Conservation (phyloP, 2,113 vertebrate species). For the Caranx ignobilis region DNA sequence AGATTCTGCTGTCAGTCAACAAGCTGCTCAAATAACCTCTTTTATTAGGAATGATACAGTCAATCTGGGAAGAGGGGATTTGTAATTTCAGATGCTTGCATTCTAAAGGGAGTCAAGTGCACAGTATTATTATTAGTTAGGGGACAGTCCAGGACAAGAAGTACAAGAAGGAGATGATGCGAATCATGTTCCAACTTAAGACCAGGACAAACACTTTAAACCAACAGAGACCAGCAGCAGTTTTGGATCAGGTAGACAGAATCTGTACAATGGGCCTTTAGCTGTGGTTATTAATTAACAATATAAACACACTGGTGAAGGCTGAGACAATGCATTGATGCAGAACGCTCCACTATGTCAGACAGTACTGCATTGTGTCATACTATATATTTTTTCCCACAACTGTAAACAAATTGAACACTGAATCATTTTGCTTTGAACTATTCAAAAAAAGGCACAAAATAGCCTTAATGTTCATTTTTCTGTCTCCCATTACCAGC, state of each 20-base stretch:
- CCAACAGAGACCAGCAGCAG: too few relatives aligned
- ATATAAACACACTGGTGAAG: not conserved
- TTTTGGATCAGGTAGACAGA: not conserved
- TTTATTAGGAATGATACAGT: constrained; percentile 9
- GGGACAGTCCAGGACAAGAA: not conserved
- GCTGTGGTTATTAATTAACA: not conserved
- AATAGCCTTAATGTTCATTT: not conserved
- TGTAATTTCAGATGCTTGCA: not conserved
- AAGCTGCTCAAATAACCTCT: not conserved
- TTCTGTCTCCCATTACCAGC: not conserved
- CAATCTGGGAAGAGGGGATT: not conserved
- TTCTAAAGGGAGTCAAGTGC: not conserved
- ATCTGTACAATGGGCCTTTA: not conserved
- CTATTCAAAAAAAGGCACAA: not conserved
- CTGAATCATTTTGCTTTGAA: too few relatives aligned
- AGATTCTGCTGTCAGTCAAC: not conserved
- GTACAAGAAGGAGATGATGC: not conserved
- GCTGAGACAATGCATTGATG: too few relatives aligned
- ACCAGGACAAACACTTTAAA: not conserved
- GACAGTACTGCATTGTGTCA: too few relatives aligned
- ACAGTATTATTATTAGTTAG: not conserved
- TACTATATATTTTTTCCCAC: too few relatives aligned
- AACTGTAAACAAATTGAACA: not conserved
- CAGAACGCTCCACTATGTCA: too few relatives aligned
- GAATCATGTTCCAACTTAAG: not conserved